Percentiles rank a stretch among this genome's conserved stretches.
Conservation (phyloP, 2,888 invertebrate species). For the Apotomis betuletana region DNA sequence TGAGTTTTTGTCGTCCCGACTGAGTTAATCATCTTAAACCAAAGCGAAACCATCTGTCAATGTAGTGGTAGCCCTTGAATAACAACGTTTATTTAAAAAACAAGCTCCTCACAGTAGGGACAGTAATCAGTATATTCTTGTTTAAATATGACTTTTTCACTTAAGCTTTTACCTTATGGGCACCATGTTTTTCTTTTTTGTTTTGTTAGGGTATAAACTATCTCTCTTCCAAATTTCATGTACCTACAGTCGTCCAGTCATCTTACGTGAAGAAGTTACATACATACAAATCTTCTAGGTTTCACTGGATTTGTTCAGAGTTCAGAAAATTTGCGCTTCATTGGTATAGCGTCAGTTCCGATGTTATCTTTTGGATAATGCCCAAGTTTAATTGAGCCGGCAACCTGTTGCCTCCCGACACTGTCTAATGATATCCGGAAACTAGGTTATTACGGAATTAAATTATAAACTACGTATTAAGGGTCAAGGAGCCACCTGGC, state of each 20-base stretch:
- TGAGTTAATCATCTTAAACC: slow-evolving; percentile 49
- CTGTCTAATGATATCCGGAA: slow-evolving; percentile 42
- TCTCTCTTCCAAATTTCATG: too few relatives aligned
- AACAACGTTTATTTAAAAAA: background rate
- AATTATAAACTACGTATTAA: slow-evolving; percentile 38
- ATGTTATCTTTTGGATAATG: slow-evolving; percentile 3
- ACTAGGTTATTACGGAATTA: slow-evolving; percentile 37
- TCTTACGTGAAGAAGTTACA: too few relatives aligned
- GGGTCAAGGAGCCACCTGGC: slow-evolving; percentile 40
- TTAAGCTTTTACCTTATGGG: too few relatives aligned
- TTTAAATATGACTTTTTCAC: too few relatives aligned
- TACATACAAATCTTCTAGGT: too few relatives aligned
- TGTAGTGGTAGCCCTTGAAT: background rate
- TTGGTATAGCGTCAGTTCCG: background rate
- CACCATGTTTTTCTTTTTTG: too few relatives aligned
- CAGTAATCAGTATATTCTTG: too few relatives aligned
- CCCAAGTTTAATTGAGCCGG: slow-evolving; percentile 20
- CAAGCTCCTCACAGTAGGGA: too few relatives aligned
- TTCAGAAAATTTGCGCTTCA: background rate
- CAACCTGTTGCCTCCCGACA: slow-evolving; percentile 28
- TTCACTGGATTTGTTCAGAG: background rate
- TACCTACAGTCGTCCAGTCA: too few relatives aligned
- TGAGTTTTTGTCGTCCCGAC: slow-evolving; percentile 55
- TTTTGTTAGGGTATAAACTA: too few relatives aligned
- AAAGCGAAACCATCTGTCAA: background rate